A percentile compares a stretch with the other conserved stretches of the same genome.
Conservation (phyloP, 1,140 invertebrate species). For the Lepidurus couesii region DNA sequence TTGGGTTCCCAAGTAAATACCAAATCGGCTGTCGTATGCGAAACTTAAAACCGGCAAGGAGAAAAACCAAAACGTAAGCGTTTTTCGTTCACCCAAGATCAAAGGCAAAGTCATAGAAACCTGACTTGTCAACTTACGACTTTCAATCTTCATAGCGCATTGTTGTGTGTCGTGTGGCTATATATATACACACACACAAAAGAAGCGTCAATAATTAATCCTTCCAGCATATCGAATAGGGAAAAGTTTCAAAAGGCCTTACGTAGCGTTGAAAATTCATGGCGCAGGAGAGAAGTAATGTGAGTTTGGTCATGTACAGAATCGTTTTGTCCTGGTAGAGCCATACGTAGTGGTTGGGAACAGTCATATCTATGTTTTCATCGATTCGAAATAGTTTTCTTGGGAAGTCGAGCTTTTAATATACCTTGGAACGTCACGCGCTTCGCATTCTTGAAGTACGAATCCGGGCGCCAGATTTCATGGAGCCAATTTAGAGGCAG, state of each 20-base stretch:
- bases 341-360: slow-evolving; percentile 88
- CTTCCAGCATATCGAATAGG: not conserved
- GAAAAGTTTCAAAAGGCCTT: slow-evolving; percentile 36
- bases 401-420: not conserved
- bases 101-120: slow-evolving; percentile 24
- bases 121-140: slow-evolving; percentile 39
- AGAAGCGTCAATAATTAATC: not conserved
- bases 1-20: slow-evolving; percentile 40
- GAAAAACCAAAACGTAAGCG: not conserved
- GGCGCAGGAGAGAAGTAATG: slow-evolving; percentile 42
- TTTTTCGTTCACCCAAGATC: not conserved
- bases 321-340: slow-evolving; percentile 82
- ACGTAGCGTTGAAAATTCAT: slow-evolving; percentile 44
- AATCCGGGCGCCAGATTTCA: slow-evolving; percentile 41
- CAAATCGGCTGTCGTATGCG: slow-evolving; percentile 43
- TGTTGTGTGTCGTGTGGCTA: slow-evolving; percentile 42
- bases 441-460: slow-evolving; percentile 43
- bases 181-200: not conserved
- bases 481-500: slow-evolving; percentile 41
- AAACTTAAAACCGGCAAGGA: slow-evolving; percentile 37
- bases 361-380: slow-evolving; percentile 69
- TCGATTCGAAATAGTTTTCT: not conserved
- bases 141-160: slow-evolving; percentile 44
- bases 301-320: slow-evolving; percentile 53
- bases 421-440: slow-evolving; percentile 40